phyloP scores from a whole-genome alignment of 2,888 invertebrate genomes.

The Agriopis leucophaearia region DNA sequence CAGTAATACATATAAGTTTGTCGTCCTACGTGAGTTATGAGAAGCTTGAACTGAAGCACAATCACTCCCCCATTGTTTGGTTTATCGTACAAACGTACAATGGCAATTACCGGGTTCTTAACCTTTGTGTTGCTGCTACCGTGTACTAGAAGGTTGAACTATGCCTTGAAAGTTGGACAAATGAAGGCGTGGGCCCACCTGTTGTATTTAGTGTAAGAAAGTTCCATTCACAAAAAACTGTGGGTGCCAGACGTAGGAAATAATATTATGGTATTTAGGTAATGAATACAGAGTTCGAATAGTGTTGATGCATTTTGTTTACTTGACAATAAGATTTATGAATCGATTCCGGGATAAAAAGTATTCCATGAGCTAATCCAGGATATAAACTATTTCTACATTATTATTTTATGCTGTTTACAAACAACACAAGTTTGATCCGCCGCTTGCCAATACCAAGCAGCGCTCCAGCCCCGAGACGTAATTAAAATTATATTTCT shows the following conservation, averaged over 20 bases:
- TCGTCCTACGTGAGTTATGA: slow-evolving; percentile 9
- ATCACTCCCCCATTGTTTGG: slow-evolving; percentile 30
- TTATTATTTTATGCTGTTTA: too few relatives aligned
- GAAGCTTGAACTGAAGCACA: slow-evolving; percentile 7
- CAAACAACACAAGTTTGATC: too few relatives aligned
- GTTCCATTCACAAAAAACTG: slow-evolving; percentile 1
- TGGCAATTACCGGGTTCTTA: slow-evolving; percentile 30
- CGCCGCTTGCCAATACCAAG: too few relatives aligned
- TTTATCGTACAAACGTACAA: slow-evolving; percentile 25
- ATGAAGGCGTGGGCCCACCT: slow-evolving; percentile 16
- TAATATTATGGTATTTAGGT: neutral
- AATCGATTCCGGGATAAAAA: too few relatives aligned
- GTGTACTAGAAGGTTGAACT: slow-evolving; percentile 4
- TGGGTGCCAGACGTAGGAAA: neutral
- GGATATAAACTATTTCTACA: too few relatives aligned
- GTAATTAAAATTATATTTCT: too few relatives aligned
- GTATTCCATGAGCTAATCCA: too few relatives aligned
- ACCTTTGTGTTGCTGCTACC: slow-evolving; percentile 18
- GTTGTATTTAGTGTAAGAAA: slow-evolving; percentile 5
- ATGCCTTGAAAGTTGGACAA: neutral
- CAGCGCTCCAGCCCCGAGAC: too few relatives aligned
- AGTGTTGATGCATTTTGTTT: too few relatives aligned
- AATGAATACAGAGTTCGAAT: too few relatives aligned
- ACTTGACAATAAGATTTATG: too few relatives aligned
- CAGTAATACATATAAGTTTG: neutral